Conservation (phyloP, 2,888 invertebrate species). For the Mellilla xanthometata region DNA sequence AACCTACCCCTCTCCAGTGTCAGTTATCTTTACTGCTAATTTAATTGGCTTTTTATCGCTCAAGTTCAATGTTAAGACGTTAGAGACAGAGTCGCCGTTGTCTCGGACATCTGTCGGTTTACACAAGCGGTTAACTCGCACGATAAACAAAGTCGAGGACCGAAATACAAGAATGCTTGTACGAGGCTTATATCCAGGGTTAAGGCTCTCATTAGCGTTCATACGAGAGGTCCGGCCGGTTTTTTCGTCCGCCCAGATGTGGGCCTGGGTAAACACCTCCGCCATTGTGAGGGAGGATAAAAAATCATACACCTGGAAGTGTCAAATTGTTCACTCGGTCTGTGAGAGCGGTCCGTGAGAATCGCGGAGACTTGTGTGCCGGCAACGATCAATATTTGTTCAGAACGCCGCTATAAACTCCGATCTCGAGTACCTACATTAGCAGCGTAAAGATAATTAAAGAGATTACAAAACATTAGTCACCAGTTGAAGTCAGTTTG, state of each 20-base stretch:
- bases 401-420: constrained; percentile 17
- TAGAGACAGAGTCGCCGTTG: constrained; percentile 59
- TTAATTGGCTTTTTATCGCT: constrained; percentile 71
- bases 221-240: constrained; percentile 76
- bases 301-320: constrained; percentile 81
- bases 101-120: constrained; percentile 64
- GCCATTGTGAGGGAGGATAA: constrained; percentile 66
- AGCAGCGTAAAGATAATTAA: constrained; percentile 12
- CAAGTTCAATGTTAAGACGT: constrained; percentile 75
- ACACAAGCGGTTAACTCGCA: constrained; percentile 48
- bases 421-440: constrained; percentile 11
- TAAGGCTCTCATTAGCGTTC: constrained; percentile 66
- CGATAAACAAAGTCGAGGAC: constrained; percentile 62
- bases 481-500: no score
- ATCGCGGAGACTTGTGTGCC: constrained; percentile 42
- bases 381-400: constrained; percentile 39
- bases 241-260: constrained; percentile 78
- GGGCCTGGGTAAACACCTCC: constrained; percentile 69
- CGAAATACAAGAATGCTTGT: constrained; percentile 47
- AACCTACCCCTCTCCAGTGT: constrained; percentile 57
- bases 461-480: neutral
- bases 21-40: constrained; percentile 74
- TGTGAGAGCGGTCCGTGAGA: constrained; percentile 73
- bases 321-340: constrained; percentile 79
- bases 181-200: constrained; percentile 37